Base-by-base conservation (phyloP, 2,797 vertebrate species). In the Tokudaia tokunoshimensis region DNA sequence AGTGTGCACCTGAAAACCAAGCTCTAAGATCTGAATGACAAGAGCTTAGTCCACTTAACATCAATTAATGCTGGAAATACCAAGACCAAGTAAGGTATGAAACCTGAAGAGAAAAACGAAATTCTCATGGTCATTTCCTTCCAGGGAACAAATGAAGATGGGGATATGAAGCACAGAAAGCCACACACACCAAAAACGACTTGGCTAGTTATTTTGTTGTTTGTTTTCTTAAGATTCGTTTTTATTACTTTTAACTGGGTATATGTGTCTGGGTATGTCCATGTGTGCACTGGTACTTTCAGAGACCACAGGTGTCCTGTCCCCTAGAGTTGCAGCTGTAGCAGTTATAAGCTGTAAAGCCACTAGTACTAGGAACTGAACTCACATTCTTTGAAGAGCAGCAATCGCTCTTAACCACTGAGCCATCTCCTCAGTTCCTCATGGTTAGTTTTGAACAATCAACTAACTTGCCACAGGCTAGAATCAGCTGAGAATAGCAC, bases 1-100 rank as follows among this genome's bases (percentile, higher is more conserved):
- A 95, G 44, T 41, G 63, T 1, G 1, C 63, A 97, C 92, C 91
- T 80, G 79, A 95, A 97, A 97, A 94, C 91, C 79, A 79, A 89
- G 93, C 95, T 95, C 96, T 96, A 94, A 96, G 95, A 96, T 94
- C 91, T 94, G 96, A 97, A 93, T 92, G 92, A 95, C 76, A 31
- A 1, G 0, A 72, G 83, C 91, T 91, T 96, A 97, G 92, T 98
- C 96, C 96, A 96, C 97, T 97, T 91, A 94, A 92, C 83, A 95
- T 91, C 95, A 97, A 97, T 97, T 97, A 97, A 87, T 96, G 57
- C 92, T 96, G 72, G 93, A 97, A 97, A 85, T 89, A 84, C 70
- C 24, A 7, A 57, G 37, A 93, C 72, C 85, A 92, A 96, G 92
- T 61, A n/a, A 96, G 55, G 86, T 95, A 94, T 63, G 89, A 97